A percentile compares a stretch with the other conserved stretches of the same genome.
These are phyloP conservation scores for Lucinisca nassula DNA, from an alignment of 2,888 invertebrate species.

Conservation along the genomic window DNA sequence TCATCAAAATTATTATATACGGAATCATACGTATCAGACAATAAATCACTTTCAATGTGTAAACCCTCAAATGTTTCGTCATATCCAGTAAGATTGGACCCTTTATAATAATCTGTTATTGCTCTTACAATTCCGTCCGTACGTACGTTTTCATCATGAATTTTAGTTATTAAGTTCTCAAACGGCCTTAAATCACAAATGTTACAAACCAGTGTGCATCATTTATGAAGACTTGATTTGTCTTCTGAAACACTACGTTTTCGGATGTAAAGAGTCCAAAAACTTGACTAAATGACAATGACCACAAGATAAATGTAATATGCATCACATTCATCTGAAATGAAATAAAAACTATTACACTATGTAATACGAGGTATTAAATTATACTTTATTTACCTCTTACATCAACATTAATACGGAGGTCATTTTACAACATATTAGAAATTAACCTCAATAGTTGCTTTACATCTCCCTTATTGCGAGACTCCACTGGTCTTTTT, in stretches of 20 bases:
- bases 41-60: too few species aligned
- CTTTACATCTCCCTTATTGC: neutral
- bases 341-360: neutral
- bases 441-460: slow-evolving; percentile 6
- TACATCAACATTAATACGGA: neutral
- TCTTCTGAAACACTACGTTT: slow-evolving; percentile 35
- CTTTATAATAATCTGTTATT: too few species aligned
- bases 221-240: too few species aligned
- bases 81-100: too few species aligned
- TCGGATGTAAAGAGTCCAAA: neutral
- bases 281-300: neutral
- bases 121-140: too few species aligned
- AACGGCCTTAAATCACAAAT: too few species aligned
- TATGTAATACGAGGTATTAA: neutral
- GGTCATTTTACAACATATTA: slow-evolving; percentile 28
- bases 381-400: neutral
- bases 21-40: too few species aligned
- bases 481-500: neutral
- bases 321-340: neutral
- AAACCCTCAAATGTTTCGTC: too few species aligned
- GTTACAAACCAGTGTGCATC: too few species aligned
- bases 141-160: too few species aligned
- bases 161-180: too few species aligned
- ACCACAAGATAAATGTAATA: neutral
- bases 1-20: too few species aligned